Evolutionary conservation across 2,797 vertebrate species (phyloP), one percentile per base, ranked within the genome.

Genomic region (Urocyon cinereoargenteus): DNA sequence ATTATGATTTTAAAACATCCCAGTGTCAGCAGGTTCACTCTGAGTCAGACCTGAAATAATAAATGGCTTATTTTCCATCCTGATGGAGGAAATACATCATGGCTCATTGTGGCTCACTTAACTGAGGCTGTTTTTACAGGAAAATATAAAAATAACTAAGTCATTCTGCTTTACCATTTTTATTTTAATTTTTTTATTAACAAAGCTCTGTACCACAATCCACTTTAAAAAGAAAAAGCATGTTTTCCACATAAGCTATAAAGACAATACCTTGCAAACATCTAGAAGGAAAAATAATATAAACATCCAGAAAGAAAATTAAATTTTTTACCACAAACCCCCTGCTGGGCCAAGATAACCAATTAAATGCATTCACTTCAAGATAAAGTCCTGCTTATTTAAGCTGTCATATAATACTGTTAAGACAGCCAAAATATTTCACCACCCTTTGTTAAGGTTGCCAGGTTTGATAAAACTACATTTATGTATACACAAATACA

Each of bases 111-210:
- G 99, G 99, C 99, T 99, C 99, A 96, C 96, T 98, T 98, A 91
- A 98, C 97, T 97, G 95, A 98, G 98, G 96, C 98, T 99, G 98
- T 99, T 99, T 99, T 99, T 99, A 99, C 99, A 99, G 99, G 99
- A 99, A 99, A 99, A 99, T 99, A 99, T 99, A 99, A 99, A 99
- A 99, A 99, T 99, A 99, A 99, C 99, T 98, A 98, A 98, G 99
- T 97, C 98, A 99, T 99, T 99, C 99, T 97, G 98, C 96, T 96
- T 98, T 97, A 97, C 90, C 98, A 95, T 97, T 98, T 97, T 98
- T 94, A 98, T 92, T 98, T 96, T 28, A 81, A 78, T 89, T 94
- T 85, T 98, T 98, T 98, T 81, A 98, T 98, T 98, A 98, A 98
- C 98, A 98, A 98, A 98, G 98, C 95, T 90, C 97, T 97, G 96